Conservation (phyloP, 2,888 invertebrate genomes). For the Helleia helle region DNA sequence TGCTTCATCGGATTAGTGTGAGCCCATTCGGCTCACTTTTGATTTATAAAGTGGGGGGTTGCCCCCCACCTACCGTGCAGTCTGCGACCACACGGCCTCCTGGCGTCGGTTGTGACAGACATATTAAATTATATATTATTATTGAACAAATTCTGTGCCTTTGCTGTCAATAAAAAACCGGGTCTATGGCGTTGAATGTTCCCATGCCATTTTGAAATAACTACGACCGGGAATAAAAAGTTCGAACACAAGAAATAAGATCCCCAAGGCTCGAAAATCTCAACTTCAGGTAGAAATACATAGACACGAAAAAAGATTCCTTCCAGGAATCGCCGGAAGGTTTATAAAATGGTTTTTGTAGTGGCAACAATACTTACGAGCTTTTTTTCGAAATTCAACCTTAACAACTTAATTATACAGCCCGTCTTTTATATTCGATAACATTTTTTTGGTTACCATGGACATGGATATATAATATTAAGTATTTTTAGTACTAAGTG, state of each 20-base stretch:
- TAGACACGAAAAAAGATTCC: conserved; percentile 38
- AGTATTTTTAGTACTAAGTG: no score
- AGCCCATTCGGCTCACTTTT: no score
- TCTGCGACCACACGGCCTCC: no score
- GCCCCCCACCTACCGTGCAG: no score
- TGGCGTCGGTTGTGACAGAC: no score
- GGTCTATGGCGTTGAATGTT: conserved; percentile 10
- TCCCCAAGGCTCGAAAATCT: neutral
- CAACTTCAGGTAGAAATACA: conserved; percentile 24
- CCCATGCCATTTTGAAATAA: no score
- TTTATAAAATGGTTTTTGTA: conserved; percentile 30
- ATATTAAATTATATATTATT: no score
- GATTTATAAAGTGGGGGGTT: no score
- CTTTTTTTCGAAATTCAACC: conserved; percentile 20
- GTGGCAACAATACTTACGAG: conserved; percentile 14
- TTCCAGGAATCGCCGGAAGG: conserved; percentile 43
- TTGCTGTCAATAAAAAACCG: no score
- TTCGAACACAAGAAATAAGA: neutral
- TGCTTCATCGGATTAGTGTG: no score
- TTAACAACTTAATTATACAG: conserved; percentile 15
- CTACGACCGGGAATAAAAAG: no score
- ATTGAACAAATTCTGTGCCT: no score
- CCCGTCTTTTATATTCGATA: conserved; percentile 8
- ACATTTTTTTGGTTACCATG: conserved; percentile 3
- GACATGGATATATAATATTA: neutral